Percentiles rank a stretch among this genome's conserved stretches.
phyloP scores from a whole-genome alignment of 2,888 invertebrate genomes.

The Cephus runcator region DNA sequence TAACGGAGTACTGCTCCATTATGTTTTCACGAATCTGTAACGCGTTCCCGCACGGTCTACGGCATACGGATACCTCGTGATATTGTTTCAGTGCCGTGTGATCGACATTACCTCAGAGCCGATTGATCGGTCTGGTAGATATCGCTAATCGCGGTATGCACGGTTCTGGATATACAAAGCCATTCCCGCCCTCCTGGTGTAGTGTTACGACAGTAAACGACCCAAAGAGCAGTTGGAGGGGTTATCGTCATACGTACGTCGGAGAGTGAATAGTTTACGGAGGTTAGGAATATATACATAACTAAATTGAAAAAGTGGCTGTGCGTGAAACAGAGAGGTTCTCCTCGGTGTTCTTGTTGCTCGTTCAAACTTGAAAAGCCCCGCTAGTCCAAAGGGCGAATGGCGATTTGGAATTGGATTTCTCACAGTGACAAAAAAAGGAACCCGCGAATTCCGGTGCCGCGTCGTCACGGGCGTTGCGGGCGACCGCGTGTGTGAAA shows the following conservation, averaged over 20 bases:
- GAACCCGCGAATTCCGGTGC: conserved; percentile 4
- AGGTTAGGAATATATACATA: not conserved
- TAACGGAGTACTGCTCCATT: not conserved
- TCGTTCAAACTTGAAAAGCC: not conserved
- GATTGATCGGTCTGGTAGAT: not conserved
- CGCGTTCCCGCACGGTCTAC: not conserved
- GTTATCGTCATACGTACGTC: not conserved
- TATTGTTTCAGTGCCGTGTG: not conserved
- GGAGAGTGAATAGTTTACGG: not conserved
- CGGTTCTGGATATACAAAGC: not conserved
- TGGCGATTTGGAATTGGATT: conserved; percentile 14
- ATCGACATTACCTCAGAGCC: not conserved
- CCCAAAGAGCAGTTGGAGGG: not conserved
- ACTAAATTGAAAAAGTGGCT: not conserved
- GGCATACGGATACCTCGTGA: not conserved
- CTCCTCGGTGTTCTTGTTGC: not conserved
- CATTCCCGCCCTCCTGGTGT: not conserved
- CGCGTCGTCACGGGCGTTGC: not conserved
- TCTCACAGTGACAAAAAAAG: conserved; percentile 4
- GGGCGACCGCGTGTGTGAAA: not conserved
- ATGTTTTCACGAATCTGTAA: not conserved
- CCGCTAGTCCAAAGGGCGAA: conserved; percentile 13
- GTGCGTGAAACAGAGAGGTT: not conserved
- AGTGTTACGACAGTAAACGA: not conserved
- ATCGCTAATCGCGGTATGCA: not conserved